phyloP scores from a whole-genome alignment of 2,113 vertebrate genomes.

The Thoracochromis brauschi region DNA sequence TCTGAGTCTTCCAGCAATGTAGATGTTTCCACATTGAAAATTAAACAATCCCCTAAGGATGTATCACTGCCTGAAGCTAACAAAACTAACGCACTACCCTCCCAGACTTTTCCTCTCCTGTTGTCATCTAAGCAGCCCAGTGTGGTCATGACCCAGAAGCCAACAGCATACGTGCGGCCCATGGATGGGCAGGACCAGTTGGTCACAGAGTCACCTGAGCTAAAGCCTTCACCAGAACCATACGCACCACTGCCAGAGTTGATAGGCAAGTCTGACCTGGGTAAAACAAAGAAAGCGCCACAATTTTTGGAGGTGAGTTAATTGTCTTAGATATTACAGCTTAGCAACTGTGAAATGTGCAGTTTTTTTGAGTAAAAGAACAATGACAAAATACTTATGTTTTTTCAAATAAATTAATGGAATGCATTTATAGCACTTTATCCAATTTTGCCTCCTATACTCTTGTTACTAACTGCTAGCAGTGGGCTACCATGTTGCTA shows the following conservation, averaged over 20 bases:
- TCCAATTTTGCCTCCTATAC: not conserved
- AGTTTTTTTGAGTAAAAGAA: not conserved
- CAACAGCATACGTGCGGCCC: conserved; percentile 91
- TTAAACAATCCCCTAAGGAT: conserved; percentile 53
- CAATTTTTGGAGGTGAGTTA: conserved; percentile 80
- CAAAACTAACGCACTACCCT: conserved; percentile 65
- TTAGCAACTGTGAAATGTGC: not conserved
- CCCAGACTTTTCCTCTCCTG: conserved; percentile 78
- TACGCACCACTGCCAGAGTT: conserved; percentile 71
- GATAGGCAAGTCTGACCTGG: conserved; percentile 72
- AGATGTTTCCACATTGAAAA: conserved; percentile 40
- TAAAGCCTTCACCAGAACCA: conserved; percentile 77
- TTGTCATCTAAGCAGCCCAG: conserved; percentile 78
- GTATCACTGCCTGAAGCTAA: conserved; percentile 36
- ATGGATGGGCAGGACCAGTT: conserved; percentile 94
- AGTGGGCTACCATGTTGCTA: not conserved
- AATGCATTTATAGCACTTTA: not conserved
- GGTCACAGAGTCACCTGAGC: conserved; percentile 78
- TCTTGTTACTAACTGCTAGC: not conserved
- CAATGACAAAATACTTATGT: not conserved
- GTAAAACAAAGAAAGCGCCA: conserved; percentile 75
- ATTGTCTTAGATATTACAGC: not conserved
- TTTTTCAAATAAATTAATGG: not conserved
- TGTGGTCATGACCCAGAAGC: conserved; percentile 81
- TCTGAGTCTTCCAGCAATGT: conserved; percentile 11